A percentile compares a stretch with the other conserved stretches of the same genome.
Conservation (phyloP, 92 coral and sea anemone species). For the Palythoa heliodiscus region DNA sequence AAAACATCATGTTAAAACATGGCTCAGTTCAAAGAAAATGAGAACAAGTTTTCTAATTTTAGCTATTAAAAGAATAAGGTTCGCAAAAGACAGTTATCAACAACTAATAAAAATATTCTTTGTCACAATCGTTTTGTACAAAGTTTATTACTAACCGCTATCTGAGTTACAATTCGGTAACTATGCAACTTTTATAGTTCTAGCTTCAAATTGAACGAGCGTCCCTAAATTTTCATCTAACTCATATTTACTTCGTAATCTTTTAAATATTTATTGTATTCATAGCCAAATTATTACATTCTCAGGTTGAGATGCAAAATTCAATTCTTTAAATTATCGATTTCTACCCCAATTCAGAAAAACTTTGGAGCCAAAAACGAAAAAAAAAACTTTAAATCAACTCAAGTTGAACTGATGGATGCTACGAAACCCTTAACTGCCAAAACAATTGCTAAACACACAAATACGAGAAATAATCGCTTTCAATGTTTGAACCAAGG, state of each 20-base stretch:
- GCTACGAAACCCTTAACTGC: neutral
- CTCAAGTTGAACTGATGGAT: neutral
- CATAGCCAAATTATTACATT: neutral
- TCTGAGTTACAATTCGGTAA: neutral
- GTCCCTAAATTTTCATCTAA: conserved; percentile 1
- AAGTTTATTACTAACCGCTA: neutral
- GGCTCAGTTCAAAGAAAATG: neutral
- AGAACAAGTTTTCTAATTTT: neutral
- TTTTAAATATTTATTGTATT: neutral
- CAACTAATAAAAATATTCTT: neutral
- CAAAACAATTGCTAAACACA: conserved; percentile 49
- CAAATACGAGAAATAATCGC: conserved; percentile 58
- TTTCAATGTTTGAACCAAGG: conserved; percentile 48
- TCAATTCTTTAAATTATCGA: neutral
- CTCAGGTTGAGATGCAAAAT: neutral
- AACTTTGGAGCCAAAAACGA: neutral
- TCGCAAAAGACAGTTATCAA: neutral
- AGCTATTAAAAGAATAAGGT: neutral
- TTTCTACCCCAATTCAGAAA: neutral
- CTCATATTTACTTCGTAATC: conserved; percentile 2
- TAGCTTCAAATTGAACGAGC: neutral
- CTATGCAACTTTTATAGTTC: neutral
- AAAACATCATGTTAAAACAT: neutral
- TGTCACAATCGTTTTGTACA: neutral
- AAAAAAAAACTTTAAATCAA: neutral